These are phyloP conservation scores for Seriola aureovittata DNA, from an alignment of 2,113 vertebrate genomes.

Conservation along the genomic window DNA sequence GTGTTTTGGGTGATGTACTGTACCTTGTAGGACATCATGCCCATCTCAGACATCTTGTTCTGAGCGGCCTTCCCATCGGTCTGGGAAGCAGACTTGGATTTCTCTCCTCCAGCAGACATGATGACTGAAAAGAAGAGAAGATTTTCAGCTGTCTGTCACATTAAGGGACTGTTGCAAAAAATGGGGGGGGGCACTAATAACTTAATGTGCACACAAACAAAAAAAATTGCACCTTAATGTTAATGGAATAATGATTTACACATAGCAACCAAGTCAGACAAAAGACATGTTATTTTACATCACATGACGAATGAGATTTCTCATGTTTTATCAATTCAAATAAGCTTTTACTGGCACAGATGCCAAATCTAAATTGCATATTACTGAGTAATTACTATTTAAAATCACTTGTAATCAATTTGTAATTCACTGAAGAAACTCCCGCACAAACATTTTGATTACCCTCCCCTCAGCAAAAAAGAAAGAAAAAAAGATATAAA, in stretches of 20 bases:
- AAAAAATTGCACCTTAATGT: background rate
- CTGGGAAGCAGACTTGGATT: slow-evolving; percentile 81
- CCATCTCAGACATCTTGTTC: slow-evolving; percentile 76
- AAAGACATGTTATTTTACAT: background rate
- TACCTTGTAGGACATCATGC: slow-evolving; percentile 79
- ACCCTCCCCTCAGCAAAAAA: background rate
- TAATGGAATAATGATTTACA: background rate
- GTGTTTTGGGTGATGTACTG: slow-evolving; percentile 10
- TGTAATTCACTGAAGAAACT: background rate
- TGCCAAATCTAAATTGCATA: background rate
- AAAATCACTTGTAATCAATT: background rate
- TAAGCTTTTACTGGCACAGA: background rate
- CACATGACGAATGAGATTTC: background rate
- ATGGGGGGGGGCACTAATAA: too few species aligned
- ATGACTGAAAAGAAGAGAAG: slow-evolving; percentile 53
- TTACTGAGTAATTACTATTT: background rate
- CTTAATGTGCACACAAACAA: too few species aligned
- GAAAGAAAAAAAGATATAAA: background rate
- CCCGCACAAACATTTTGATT: background rate
- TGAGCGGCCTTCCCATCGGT: slow-evolving; percentile 80
- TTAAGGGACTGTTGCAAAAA: too few species aligned
- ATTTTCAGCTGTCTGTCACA: too few species aligned
- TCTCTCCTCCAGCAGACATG: slow-evolving; percentile 84
- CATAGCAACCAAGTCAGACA: background rate
- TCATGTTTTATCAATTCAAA: background rate